Conservation (phyloP, 2,113 vertebrate species). For the Cheirogaleus medius region DNA sequence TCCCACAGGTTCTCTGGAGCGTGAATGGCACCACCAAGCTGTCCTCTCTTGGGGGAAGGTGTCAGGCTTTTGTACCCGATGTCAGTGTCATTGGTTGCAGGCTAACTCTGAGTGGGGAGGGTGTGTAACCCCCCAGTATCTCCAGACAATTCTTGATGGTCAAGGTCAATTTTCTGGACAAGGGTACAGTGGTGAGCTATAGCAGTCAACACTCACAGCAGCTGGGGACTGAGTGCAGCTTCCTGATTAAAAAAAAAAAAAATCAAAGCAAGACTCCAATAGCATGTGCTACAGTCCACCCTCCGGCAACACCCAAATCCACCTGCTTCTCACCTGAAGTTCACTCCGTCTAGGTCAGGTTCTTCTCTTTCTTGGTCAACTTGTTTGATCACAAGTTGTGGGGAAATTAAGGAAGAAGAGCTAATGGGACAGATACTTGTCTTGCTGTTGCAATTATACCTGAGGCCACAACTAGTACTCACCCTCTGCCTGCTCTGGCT, state of each 20-base stretch:
- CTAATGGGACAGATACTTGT: not conserved
- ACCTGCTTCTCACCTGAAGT: not conserved
- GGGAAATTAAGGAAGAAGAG: not conserved
- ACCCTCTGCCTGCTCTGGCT: not conserved
- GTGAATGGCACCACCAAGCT: fast-evolving
- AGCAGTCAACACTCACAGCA: not conserved
- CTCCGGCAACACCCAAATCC: not conserved
- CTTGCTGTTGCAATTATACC: not conserved
- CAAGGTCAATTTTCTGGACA: not conserved
- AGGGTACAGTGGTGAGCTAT: not conserved
- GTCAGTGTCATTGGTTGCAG: not conserved
- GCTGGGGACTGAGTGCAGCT: not conserved
- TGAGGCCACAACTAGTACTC: not conserved
- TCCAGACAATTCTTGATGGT: not conserved
- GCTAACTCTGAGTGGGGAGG: not conserved
- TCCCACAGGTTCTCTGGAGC: not conserved
- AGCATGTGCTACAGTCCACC: fast-evolving
- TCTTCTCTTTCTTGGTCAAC: not conserved
- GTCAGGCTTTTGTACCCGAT: not conserved
- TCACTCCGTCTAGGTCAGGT: not conserved
- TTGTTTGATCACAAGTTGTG: not conserved
- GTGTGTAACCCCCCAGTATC: not conserved
- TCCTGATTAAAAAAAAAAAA: not conserved
- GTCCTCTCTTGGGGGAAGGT: not conserved
- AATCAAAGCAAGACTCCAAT: not conserved